These are phyloP conservation scores for Manacus vitellinus DNA, from an alignment of 2,113 vertebrate species.

Conservation along the genomic window DNA sequence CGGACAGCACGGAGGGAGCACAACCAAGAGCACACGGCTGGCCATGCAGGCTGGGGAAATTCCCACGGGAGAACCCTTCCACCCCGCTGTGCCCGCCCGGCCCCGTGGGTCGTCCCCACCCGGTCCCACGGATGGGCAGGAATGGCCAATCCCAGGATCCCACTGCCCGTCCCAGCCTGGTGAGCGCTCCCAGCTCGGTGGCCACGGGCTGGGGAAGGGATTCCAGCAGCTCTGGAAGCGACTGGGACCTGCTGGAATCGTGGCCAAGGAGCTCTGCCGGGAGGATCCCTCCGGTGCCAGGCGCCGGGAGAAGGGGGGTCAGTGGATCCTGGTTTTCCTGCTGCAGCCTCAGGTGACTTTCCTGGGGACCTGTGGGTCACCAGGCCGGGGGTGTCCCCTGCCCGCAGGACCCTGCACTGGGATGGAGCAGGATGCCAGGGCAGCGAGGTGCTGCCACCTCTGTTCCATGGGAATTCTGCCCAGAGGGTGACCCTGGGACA, in stretches of 20 bases:
- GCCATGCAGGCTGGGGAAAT: conserved; percentile 52
- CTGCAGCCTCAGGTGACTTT: not conserved
- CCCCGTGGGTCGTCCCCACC: not conserved
- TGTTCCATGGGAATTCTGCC: accelerated
- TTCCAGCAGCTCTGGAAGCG: not conserved
- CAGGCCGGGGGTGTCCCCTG: not conserved
- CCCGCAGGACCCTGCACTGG: not conserved
- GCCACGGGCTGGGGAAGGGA: not conserved
- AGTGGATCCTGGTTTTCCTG: not conserved
- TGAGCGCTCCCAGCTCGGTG: not conserved
- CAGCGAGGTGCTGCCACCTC: not conserved
- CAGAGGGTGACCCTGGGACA: not conserved
- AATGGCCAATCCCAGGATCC: not conserved
- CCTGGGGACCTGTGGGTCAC: not conserved
- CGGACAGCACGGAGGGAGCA: not conserved
- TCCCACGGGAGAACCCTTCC: not conserved
- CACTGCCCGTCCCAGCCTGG: not conserved
- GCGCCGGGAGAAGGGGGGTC: not conserved
- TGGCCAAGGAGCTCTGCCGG: not conserved
- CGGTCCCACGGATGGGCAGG: accelerated
- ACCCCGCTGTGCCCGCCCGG: not conserved
- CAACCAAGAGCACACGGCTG: not conserved
- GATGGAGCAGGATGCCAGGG: not conserved
- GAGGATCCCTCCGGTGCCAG: not conserved
- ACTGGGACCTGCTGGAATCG: not conserved